Percentiles rank a stretch among this genome's conserved stretches.
phyloP scores from a whole-genome alignment of 2,888 invertebrate species.

The Cosmia trapezina region DNA sequence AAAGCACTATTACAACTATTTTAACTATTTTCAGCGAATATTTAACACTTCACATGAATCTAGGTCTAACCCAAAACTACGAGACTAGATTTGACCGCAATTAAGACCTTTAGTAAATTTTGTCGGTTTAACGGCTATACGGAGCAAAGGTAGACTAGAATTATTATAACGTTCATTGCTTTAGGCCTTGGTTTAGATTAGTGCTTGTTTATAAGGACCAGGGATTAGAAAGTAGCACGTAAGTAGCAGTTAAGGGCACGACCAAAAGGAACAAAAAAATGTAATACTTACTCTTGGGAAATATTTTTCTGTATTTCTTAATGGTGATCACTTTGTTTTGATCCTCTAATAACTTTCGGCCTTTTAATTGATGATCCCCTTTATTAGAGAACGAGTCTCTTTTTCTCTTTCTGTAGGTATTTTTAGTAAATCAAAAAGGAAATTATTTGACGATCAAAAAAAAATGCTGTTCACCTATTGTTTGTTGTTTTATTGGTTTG shows the following conservation, averaged over 20 bases:
- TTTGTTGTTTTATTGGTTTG: too few species aligned
- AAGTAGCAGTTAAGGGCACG: background rate
- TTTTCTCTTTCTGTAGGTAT: background rate
- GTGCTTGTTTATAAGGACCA: background rate
- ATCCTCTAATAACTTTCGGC: too few species aligned
- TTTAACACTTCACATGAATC: slow-evolving; percentile 29
- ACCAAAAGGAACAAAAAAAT: background rate
- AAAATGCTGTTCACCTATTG: too few species aligned
- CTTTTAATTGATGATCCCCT: background rate
- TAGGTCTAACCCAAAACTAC: slow-evolving; percentile 15
- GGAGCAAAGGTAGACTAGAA: slow-evolving; percentile 30
- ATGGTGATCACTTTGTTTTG: too few species aligned
- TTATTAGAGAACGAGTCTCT: background rate
- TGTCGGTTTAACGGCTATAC: slow-evolving; percentile 56
- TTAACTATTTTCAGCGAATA: background rate
- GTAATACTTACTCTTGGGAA: background rate
- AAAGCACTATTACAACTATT: background rate
- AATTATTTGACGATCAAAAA: background rate
- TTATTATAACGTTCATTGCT: slow-evolving; percentile 50
- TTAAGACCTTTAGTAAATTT: slow-evolving; percentile 70
- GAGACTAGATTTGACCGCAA: slow-evolving; percentile 67
- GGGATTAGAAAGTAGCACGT: background rate
- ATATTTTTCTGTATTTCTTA: background rate
- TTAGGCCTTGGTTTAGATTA: slow-evolving; percentile 20
- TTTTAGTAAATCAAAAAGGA: background rate